Evolutionary conservation across 2,113 vertebrate genomes (phyloP).

Genomic region (Candoia aspera): DNA sequence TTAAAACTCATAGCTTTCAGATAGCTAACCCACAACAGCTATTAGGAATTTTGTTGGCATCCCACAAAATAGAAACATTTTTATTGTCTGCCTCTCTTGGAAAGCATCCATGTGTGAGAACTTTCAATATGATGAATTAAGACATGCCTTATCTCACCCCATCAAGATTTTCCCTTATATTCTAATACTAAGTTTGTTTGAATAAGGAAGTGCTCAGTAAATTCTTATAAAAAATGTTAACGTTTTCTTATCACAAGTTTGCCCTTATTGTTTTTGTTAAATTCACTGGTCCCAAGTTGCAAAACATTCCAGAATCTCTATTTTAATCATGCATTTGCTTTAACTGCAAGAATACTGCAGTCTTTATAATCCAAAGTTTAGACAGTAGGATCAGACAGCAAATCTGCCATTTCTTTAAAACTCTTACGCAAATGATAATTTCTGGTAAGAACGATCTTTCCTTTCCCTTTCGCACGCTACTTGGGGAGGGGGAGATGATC

Average conservation of each 20-base stretch:
- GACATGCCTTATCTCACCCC: neutral
- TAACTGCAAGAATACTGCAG: neutral
- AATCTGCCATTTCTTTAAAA: neutral
- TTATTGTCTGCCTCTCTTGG: neutral
- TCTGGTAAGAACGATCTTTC: neutral
- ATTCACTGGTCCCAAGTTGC: neutral
- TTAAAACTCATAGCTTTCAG: conserved; percentile 18
- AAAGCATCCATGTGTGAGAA: neutral
- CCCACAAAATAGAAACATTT: neutral
- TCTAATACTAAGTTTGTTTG: neutral
- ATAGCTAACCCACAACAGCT: conserved; percentile 24
- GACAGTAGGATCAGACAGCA: neutral
- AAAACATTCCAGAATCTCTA: neutral
- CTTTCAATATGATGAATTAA: neutral
- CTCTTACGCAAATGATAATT: neutral
- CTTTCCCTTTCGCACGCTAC: neutral
- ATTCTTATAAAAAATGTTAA: neutral
- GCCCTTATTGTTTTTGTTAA: neutral
- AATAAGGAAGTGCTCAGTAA: neutral
- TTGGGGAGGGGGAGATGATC: neutral
- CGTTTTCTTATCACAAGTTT: neutral
- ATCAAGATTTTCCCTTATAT: neutral
- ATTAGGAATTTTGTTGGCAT: neutral
- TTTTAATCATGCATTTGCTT: neutral
- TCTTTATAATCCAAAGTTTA: neutral